A percentile compares a stretch with the other conserved stretches of the same genome.
These are phyloP conservation scores for Melanchra persicariae DNA, from an alignment of 2,888 invertebrate genomes.

Conservation along the genomic window DNA sequence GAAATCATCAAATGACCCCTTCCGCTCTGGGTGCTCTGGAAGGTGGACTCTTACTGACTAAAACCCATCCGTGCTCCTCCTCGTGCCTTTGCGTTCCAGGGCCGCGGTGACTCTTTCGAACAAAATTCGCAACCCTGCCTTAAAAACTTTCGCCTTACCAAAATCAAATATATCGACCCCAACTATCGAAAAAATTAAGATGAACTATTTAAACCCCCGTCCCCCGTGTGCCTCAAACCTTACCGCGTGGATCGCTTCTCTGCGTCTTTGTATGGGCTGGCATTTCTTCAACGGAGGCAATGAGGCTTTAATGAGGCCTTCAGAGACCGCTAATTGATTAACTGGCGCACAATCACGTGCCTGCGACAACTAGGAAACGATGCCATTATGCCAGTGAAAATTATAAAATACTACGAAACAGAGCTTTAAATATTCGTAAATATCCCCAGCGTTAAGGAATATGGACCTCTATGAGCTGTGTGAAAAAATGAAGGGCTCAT, in stretches of 20 bases:
- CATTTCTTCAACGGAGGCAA: conserved; percentile 81
- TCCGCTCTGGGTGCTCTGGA: too few species aligned
- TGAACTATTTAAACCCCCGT: background rate
- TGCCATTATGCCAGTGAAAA: conserved; percentile 3
- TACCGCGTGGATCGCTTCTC: conserved; percentile 68
- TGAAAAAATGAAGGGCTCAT: too few species aligned
- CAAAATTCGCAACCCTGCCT: too few species aligned
- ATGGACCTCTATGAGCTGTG: too few species aligned
- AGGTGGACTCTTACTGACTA: too few species aligned
- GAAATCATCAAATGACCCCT: too few species aligned
- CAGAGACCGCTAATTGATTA: conserved; percentile 72
- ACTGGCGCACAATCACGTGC: conserved; percentile 58
- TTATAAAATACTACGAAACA: conserved; percentile 6
- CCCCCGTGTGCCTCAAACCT: conserved; percentile 65
- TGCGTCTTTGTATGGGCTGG: conserved; percentile 73
- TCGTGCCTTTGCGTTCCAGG: too few species aligned
- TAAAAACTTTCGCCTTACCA: too few species aligned
- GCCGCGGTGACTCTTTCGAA: too few species aligned
- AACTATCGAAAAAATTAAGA: background rate
- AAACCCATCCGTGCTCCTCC: too few species aligned
- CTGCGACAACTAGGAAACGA: conserved; percentile 19
- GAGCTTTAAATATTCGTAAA: background rate
- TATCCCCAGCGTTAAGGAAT: too few species aligned
- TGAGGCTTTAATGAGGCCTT: conserved; percentile 83
- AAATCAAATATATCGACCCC: too few species aligned